Percentiles rank a stretch among this genome's conserved stretches.
Evolutionary conservation across 35 echinoderm and acorn worm species (phyloP).

Genomic region (Acanthaster planci): DNA sequence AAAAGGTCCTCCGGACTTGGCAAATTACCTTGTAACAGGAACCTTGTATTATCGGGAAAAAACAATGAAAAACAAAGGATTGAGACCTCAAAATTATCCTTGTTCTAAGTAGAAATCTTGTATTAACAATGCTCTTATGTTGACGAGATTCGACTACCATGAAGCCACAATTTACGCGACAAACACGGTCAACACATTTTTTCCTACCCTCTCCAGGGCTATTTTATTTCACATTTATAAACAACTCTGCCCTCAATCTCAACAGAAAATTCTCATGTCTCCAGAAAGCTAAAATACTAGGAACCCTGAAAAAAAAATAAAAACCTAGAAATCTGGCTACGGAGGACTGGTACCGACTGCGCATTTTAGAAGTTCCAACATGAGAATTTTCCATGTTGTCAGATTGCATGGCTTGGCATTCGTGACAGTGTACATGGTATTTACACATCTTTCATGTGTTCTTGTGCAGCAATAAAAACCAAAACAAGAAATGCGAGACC

Average conservation of each 20-base stretch:
- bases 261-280: slow-evolving; percentile 1
- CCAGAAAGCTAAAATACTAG: no score
- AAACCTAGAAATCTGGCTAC: not conserved
- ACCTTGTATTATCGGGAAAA: no score
- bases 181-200: not conserved
- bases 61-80: no score
- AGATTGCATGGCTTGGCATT: not conserved
- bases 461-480: not conserved
- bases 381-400: not conserved
- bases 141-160: no score
- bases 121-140: no score
- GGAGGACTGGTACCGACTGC: not conserved
- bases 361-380: not conserved
- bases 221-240: slow-evolving; percentile 30
- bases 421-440: not conserved
- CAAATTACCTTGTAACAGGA: no score
- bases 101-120: no score
- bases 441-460: slow-evolving; percentile 7
- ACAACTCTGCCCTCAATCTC: slow-evolving; percentile 9
- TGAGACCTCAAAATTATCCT: no score
- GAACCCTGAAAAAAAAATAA: not conserved
- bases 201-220: slow-evolving; percentile 4
- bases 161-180: no score
- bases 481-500: not conserved
- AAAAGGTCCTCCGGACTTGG: no score